phyloP scores from a whole-genome alignment of 2,888 invertebrate species.

The Drosophila tanythrix region DNA sequence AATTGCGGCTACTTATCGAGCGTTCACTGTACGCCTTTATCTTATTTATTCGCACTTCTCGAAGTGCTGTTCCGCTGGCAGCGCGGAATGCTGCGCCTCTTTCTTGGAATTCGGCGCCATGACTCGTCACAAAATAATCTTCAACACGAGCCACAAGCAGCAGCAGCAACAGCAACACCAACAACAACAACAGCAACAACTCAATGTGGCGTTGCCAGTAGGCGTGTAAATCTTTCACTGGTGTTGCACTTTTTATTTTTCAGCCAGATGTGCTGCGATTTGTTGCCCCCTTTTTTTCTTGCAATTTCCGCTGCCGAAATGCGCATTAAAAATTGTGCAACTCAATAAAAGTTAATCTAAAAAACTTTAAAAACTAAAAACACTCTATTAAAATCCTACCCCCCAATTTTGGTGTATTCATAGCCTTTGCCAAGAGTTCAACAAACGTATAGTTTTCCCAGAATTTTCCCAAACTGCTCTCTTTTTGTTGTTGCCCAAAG shows the following conservation, averaged over 20 bases:
- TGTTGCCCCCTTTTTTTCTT: conserved; percentile 17
- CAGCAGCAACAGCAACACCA: conserved; percentile 4
- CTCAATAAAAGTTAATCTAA: conserved; percentile 37
- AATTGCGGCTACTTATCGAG: background rate
- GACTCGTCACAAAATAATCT: conserved; percentile 69
- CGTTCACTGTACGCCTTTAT: background rate
- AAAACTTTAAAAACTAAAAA: conserved; percentile 1
- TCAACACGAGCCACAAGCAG: conserved; percentile 23
- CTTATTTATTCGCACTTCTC: conserved; percentile 63
- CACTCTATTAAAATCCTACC: background rate
- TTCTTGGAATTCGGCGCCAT: conserved; percentile 72
- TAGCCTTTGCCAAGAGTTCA: conserved; percentile 41
- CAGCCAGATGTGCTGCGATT: conserved; percentile 56
- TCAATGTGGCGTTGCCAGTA: conserved; percentile 9
- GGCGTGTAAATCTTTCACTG: conserved; percentile 71
- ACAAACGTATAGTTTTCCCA: conserved; percentile 29
- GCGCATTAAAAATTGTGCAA: conserved; percentile 33
- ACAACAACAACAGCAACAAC: conserved; percentile 7
- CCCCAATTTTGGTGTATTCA: background rate
- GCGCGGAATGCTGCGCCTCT: conserved; percentile 71
- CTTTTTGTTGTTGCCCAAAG: background rate
- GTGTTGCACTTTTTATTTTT: conserved; percentile 41
- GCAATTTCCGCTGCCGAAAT: conserved; percentile 58
- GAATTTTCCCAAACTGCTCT: background rate
- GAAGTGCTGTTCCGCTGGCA: conserved; percentile 53